Evolutionary conservation across 2,888 invertebrate genomes (phyloP).

Genomic region (Melanchra persicariae): DNA sequence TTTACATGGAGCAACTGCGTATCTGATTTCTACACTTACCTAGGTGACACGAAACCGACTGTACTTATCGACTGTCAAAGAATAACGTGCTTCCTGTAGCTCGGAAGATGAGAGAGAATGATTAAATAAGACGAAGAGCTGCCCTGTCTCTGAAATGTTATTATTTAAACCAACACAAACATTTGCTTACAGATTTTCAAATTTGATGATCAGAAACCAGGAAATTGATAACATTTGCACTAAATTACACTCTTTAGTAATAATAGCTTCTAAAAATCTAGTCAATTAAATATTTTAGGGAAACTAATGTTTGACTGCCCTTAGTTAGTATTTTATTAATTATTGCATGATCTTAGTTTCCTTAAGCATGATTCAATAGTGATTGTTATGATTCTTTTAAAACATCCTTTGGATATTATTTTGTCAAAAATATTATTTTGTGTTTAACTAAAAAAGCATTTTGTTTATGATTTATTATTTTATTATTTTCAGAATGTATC

Average conservation of each 20-base stretch:
- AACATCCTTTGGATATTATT: constrained; percentile 3
- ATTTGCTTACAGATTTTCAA: not conserved
- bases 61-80: too few species aligned
- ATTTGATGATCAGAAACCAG: not conserved
- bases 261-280: not conserved
- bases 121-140: not conserved
- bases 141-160: not conserved
- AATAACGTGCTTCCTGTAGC: too few species aligned
- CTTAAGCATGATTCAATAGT: constrained; percentile 32
- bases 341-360: constrained; percentile 47
- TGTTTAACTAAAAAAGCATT: not conserved
- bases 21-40: too few species aligned
- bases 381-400: not conserved
- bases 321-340: constrained; percentile 6
- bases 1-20: too few species aligned
- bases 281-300: not conserved
- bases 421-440: not conserved
- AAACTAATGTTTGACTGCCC: not conserved
- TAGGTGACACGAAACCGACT: too few species aligned
- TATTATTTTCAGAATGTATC: constrained; percentile 82
- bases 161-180: not conserved
- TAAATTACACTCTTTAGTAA: not conserved
- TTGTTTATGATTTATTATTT: constrained; percentile 46
- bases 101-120: too few species aligned
- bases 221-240: not conserved